Evolutionary conservation across 64 coral and sea anemone genomes (phyloP), one percentile per base, ranked within the genome.

Genomic region (Pachyseris speciosa): DNA sequence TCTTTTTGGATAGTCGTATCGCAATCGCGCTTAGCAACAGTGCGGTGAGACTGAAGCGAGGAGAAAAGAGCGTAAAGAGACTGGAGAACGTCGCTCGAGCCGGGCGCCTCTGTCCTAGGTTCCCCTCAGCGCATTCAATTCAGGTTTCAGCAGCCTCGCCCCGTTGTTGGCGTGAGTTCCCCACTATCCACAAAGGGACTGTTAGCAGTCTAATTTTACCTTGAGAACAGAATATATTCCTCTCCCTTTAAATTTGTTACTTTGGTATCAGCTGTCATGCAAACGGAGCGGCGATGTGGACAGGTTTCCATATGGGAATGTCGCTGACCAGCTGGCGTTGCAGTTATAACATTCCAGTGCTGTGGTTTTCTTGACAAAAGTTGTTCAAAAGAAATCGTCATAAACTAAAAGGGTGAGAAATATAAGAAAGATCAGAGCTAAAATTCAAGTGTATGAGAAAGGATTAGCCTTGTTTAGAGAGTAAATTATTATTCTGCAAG

Each of bases 241-340:
- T 39, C 20, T 61, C 77, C 77, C 22, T 37, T 81, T 19, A 63
- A 63, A 63, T 36, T 61, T 26, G 77, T 81, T 24, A 81, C 53
- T 11, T 28, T 27, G 77, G 77, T 58, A 61, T 81, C 32, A 81
- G 63, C 20, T 26, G 33, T 26, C 52, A 81, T 26, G 2, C 77
- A 81, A 34, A 58, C 77, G 36, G 77, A 58, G 2, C 2, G 22
- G 9, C 33, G 33, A 61, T 39, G 26, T 25, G 19, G 34, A 40
- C 77, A 81, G n/a, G 17, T 81, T 39, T 81, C 77, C 38, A 81
- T 61, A 10, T 34, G 19, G 51, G 77, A 81, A 60, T 8, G 25
- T 36, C 12, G 52, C 77, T 60, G 53, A 26, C 77, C 31, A 81
- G 53, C 32, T 81, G 0, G 6, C 53, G 33, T 81, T 81, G 53